Evolutionary conservation across 2,113 vertebrate genomes (phyloP), one percentile per base, ranked within the genome.

Genomic region (Cyphomyrus discorhynchus): DNA sequence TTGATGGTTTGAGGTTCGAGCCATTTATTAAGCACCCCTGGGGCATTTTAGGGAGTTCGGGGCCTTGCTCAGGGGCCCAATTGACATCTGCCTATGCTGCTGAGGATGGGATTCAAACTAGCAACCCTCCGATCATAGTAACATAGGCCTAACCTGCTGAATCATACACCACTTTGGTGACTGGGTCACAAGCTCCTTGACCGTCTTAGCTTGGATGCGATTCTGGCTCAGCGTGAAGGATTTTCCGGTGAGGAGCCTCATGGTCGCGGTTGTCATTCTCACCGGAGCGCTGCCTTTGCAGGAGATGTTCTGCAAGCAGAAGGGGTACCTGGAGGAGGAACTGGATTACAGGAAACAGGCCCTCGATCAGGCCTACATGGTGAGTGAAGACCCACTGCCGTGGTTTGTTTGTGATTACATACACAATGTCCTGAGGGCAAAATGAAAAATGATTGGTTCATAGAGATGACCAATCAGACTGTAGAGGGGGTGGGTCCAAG

Each of bases 221-320:
- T 66, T 66, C n/a, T 13, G 4, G n/a, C n/a, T 27, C 62, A 27
- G 62, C 9, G n/a, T 4, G 21, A 27, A 17, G n/a, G 24, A 9
- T 19, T 17, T 86, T 13, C 1, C 4, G 3, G 47, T 86, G 50
- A 21, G n/a, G 49, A 35, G 19, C 50, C 15, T n/a, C 35, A 8
- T 24, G 39, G 82, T 19, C 10, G 6, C 1, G 3, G 85, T 6
- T 35, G 15, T 10, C 17, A 5, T 50, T 17, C 46, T 86, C 84
- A 50, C 5, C 1, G 13, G 15, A 35, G 11, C 1, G 9, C 49
- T 86, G n/a, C 47, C 45, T 70, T 93, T 3, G 0, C 90, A 99
- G 98, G 98, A 99, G 87, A 98, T 99, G 91, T 99, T 99, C 95
- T 99, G 98, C 93, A 99, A 99, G 94, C 98, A 99, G 94, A 99